Evolutionary conservation across 1,140 invertebrate species (phyloP).

Genomic region (Microplitis demolitor): DNA sequence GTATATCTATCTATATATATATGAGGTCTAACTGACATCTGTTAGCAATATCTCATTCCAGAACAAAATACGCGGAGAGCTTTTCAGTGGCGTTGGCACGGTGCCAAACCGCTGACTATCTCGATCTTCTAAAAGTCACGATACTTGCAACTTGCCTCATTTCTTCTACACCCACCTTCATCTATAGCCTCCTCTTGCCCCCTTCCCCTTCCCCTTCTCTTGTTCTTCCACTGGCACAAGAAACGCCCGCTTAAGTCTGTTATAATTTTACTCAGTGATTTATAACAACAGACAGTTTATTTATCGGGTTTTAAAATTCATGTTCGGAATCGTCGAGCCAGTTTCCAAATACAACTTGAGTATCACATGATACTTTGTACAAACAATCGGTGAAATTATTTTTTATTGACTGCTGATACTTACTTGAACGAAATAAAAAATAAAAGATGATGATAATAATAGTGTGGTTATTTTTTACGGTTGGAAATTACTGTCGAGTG

Average conservation of each 20-base stretch:
- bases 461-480: background rate
- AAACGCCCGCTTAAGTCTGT: background rate
- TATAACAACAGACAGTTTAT: constrained; percentile 1
- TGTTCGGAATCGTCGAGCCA: background rate
- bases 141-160: background rate
- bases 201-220: too few relatives aligned
- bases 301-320: background rate
- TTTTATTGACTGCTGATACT: background rate
- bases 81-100: constrained; percentile 17
- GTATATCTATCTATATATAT: background rate
- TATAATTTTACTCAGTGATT: constrained; percentile 8
- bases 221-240: background rate
- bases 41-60: constrained; percentile 36
- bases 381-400: background rate
- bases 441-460: background rate
- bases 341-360: background rate
- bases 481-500: background rate
- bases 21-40: constrained; percentile 28
- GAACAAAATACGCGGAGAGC: constrained; percentile 33
- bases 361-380: background rate
- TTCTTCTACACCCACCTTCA: too few relatives aligned
- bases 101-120: constrained; percentile 22
- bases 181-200: background rate
- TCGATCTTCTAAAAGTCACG: constrained; percentile 9
- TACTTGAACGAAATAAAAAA: background rate